phyloP scores from a whole-genome alignment of 2,797 vertebrate genomes.

The Fratercula arctica region DNA sequence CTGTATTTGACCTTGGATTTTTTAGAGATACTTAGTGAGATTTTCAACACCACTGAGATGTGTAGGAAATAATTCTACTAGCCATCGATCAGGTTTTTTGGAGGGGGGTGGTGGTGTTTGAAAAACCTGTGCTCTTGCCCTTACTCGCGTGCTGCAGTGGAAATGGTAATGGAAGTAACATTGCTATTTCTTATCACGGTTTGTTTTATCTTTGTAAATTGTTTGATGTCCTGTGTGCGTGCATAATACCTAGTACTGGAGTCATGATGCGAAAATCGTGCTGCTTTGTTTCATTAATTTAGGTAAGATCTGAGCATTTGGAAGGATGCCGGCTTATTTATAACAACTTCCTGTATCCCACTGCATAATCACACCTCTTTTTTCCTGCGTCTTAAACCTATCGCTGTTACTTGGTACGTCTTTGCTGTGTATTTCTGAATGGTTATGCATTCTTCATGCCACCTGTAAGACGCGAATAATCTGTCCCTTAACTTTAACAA shows the following conservation, averaged over 20 bases:
- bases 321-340: not conserved
- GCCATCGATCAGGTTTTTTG: not conserved
- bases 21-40: not conserved
- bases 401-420: not conserved
- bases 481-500: not conserved
- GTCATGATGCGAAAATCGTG: not conserved
- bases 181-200: not conserved
- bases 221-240: not conserved
- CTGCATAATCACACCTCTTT: not conserved
- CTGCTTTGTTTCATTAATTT: not conserved
- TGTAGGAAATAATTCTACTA: not conserved
- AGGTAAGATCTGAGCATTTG: not conserved
- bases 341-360: not conserved
- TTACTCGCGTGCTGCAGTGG: fast-evolving
- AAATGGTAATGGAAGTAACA: not conserved
- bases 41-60: not conserved
- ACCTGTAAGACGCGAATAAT: not conserved
- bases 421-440: not conserved
- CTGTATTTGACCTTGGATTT: constrained; percentile 3
- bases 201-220: not conserved
- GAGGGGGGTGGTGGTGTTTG: too few relatives aligned
- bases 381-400: not conserved
- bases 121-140: not conserved
- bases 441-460: not conserved
- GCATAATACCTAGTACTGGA: not conserved